Conservation (phyloP, 2,797 vertebrate species). For the Meda fulgida region DNA sequence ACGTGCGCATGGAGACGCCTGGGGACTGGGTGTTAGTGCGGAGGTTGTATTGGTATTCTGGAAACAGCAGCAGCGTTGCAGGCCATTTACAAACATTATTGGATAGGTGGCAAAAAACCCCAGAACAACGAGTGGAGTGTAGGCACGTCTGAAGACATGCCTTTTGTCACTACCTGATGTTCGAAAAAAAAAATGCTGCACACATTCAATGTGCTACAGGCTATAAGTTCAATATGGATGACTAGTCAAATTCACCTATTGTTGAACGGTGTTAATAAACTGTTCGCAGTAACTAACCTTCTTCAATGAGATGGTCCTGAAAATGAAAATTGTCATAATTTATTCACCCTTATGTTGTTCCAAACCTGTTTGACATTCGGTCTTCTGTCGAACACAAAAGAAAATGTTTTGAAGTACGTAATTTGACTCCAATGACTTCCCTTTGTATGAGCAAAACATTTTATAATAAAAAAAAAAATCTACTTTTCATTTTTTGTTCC, state of each 20-base stretch:
- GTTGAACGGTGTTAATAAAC: not conserved
- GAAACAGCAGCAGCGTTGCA: not conserved
- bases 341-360: not conserved
- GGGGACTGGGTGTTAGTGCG: slow-evolving; percentile 41
- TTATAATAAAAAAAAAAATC: no score
- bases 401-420: not conserved
- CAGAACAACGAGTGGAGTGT: slow-evolving; percentile 25
- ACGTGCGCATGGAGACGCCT: slow-evolving; percentile 15
- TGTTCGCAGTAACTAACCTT: not conserved
- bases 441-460: not conserved
- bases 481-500: not conserved
- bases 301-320: not conserved
- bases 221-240: not conserved
- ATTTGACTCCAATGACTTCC: not conserved
- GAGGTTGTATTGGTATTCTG: slow-evolving; percentile 51
- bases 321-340: not conserved
- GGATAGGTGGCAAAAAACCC: slow-evolving; percentile 27
- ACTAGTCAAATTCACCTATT: not conserved
- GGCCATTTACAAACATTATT: slow-evolving; percentile 55
- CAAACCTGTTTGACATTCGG: not conserved
- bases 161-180: slow-evolving; percentile 20
- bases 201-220: not conserved
- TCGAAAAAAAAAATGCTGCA: not conserved
- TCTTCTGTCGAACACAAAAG: not conserved
- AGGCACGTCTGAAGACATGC: not conserved